Percentiles rank a stretch among this genome's conserved stretches.
These are phyloP conservation scores for Cochlearius cochlearius DNA, from an alignment of 2,113 vertebrate genomes.

Conservation along the genomic window DNA sequence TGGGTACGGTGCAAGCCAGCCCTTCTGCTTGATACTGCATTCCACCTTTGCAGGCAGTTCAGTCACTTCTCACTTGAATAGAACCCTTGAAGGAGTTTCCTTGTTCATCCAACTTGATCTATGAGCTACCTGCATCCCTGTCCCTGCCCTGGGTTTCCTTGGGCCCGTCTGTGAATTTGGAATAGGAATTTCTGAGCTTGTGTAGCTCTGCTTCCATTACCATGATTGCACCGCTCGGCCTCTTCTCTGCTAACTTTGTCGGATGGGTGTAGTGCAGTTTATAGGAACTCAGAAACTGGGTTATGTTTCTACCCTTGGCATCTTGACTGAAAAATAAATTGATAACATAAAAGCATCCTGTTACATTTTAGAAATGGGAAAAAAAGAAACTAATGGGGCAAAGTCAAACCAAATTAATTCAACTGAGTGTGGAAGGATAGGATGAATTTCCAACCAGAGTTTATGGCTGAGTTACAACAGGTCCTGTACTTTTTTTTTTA, in stretches of 20 bases:
- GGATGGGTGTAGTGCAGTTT: neutral
- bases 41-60: neutral
- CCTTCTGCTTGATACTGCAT: rapidly evolving
- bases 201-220: neutral
- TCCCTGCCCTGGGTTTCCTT: neutral
- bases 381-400: rapidly evolving
- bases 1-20: neutral
- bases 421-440: neutral
- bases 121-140: rapidly evolving
- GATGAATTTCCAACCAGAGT: neutral
- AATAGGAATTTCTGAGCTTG: neutral
- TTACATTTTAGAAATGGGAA: neutral
- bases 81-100: neutral
- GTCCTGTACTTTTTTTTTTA: neutral
- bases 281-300: neutral
- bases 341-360: neutral
- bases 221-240: rapidly evolving
- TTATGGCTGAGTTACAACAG: neutral
- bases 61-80: neutral
- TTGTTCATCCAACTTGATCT: neutral
- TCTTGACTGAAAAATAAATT: neutral
- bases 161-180: neutral
- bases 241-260: neutral
- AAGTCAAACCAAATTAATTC: neutral
- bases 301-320: neutral